Conservation (phyloP, 1,140 invertebrate species). For the Campoletis sonorensis region DNA sequence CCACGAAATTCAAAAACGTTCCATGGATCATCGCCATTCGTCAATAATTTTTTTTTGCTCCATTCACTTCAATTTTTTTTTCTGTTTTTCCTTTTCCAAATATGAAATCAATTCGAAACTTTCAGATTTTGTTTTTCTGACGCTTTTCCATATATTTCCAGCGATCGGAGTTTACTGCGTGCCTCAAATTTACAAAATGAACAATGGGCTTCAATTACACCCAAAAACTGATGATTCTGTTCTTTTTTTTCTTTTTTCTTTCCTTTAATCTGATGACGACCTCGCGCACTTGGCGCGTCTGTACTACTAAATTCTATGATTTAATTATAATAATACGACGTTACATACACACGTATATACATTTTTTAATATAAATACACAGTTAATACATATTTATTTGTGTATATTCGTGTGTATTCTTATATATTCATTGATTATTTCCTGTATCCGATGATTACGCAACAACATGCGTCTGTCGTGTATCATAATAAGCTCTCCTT, state of each 20-base stretch:
- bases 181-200: conserved; percentile 34
- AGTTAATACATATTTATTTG: neutral
- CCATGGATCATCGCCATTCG: neutral
- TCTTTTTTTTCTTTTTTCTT: too few species aligned
- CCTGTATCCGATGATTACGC: conserved; percentile 3
- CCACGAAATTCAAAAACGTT: conserved; percentile 11
- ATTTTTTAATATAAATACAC: conserved; percentile 7
- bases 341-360: conserved; percentile 29
- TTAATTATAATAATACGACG: conserved; percentile 43
- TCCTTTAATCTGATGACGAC: conserved; percentile 20
- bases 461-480: conserved; percentile 10
- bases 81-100: neutral
- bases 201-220: neutral
- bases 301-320: conserved; percentile 53
- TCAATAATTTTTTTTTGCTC: neutral
- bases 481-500: too few species aligned
- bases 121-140: too few species aligned
- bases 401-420: conserved; percentile 37
- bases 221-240: conserved; percentile 5
- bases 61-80: neutral
- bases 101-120: too few species aligned
- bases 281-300: conserved; percentile 15
- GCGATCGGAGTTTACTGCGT: too few species aligned
- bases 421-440: conserved; percentile 58
- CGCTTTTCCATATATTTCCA: too few species aligned